Conservation (phyloP, 2,797 vertebrate species). For the Sebastes hopkinsi region DNA sequence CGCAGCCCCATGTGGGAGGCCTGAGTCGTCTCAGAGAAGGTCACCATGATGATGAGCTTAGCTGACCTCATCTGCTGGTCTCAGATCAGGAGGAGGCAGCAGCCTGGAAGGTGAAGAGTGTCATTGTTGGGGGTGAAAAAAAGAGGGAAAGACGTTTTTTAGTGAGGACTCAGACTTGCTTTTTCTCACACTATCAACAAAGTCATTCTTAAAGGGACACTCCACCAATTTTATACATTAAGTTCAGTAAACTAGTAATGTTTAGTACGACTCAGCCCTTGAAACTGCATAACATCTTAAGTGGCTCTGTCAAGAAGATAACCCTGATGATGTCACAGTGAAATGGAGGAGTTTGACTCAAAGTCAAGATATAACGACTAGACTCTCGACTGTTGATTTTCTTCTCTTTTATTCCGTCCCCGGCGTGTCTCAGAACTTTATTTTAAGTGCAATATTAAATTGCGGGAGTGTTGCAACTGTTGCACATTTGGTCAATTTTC, state of each 20-base stretch:
- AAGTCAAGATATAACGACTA: not conserved
- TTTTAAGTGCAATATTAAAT: not conserved
- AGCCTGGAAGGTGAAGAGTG: slow-evolving; percentile 12
- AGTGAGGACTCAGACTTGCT: not conserved
- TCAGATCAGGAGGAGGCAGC: slow-evolving; percentile 50
- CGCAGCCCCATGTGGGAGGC: slow-evolving; percentile 59
- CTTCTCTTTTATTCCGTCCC: no score
- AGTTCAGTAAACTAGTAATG: not conserved
- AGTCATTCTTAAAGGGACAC: not conserved
- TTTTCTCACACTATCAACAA: not conserved
- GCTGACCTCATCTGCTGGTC: slow-evolving; percentile 38
- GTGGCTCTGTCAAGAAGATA: not conserved
- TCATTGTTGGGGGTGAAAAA: not conserved
- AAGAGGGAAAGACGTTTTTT: not conserved
- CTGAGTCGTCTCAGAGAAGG: slow-evolving; percentile 67
- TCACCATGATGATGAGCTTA: slow-evolving; percentile 71
- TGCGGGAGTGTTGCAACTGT: not conserved
- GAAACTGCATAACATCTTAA: not conserved
- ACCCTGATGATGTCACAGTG: not conserved
- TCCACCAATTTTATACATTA: not conserved
- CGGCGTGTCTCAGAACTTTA: not conserved
- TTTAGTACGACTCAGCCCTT: not conserved
- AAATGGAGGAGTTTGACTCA: not conserved
- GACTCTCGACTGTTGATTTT: no score
- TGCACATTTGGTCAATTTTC: not conserved